phyloP scores from a whole-genome alignment of 1,140 invertebrate species.

The Asobara japonica region DNA sequence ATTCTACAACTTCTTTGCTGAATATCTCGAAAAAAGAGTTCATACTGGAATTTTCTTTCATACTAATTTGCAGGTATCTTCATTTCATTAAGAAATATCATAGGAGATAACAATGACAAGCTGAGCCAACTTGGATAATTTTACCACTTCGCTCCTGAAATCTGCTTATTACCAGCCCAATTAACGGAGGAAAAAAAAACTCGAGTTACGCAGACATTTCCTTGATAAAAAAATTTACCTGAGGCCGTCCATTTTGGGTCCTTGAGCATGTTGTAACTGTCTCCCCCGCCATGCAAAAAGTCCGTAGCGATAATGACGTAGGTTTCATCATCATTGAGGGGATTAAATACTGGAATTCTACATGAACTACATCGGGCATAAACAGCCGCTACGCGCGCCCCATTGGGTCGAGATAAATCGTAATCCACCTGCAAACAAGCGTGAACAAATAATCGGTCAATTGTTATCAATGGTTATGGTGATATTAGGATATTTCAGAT shows the following conservation, averaged over 20 bases:
- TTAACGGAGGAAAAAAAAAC: no score
- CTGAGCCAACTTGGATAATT: no score
- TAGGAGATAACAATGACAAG: no score
- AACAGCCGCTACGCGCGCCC: constrained; percentile 66
- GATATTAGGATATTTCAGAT: constrained; percentile 30
- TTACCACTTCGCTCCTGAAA: no score
- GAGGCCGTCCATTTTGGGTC: constrained; percentile 19
- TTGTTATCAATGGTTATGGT: not conserved
- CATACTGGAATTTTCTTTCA: no score
- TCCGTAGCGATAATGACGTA: constrained; percentile 67
- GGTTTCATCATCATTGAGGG: constrained; percentile 48
- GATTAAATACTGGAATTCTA: constrained; percentile 62
- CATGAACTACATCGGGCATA: constrained; percentile 68
- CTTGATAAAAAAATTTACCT: no score
- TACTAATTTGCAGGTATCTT: no score
- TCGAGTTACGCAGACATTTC: no score
- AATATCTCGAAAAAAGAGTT: no score
- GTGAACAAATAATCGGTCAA: not conserved
- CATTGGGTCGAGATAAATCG: constrained; percentile 64
- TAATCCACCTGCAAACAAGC: constrained; percentile 63
- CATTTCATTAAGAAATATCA: no score
- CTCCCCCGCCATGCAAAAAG: constrained; percentile 69
- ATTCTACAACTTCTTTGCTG: no score
- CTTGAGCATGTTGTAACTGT: constrained; percentile 65
- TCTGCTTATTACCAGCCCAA: no score